phyloP scores from a whole-genome alignment of 2,888 invertebrate genomes.

The Lasioglossum pauxillum region DNA sequence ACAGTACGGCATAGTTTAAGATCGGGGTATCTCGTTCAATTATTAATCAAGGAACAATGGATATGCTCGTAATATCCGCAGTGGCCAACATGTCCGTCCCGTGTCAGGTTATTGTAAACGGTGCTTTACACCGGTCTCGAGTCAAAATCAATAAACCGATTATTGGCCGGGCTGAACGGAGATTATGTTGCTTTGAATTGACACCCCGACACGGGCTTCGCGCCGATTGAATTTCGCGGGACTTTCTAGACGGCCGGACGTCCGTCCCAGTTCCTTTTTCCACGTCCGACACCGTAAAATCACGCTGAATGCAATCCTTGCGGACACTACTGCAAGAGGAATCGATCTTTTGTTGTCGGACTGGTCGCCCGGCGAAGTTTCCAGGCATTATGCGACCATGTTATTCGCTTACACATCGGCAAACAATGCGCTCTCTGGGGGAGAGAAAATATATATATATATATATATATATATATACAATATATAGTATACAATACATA shows the following conservation, averaged over 20 bases:
- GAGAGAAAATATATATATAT: conserved; percentile 25
- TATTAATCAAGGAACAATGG: neutral
- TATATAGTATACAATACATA: neutral
- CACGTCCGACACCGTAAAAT: conserved; percentile 52
- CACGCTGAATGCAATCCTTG: conserved; percentile 64
- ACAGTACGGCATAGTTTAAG: neutral
- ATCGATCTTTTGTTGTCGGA: conserved; percentile 53
- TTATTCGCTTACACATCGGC: conserved; percentile 36
- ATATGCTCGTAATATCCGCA: neutral
- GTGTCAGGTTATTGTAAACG: conserved; percentile 36
- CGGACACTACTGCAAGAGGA: conserved; percentile 53
- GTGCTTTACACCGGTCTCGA: conserved; percentile 59
- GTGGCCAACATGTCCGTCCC: conserved; percentile 10
- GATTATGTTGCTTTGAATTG: conserved; percentile 81
- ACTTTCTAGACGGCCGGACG: conserved; percentile 73
- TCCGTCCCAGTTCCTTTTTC: conserved; percentile 76
- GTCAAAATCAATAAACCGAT: conserved; percentile 82
- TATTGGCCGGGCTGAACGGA: conserved; percentile 79
- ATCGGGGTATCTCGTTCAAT: conserved; percentile 3
- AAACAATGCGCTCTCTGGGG: conserved; percentile 20
- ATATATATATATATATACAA: neutral
- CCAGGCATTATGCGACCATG: conserved; percentile 36
- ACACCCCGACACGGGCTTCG: conserved; percentile 72
- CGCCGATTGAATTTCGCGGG: conserved; percentile 72
- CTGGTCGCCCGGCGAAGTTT: conserved; percentile 26